Evolutionary conservation across 2,113 vertebrate species (phyloP), one percentile per base, ranked within the genome.

Genomic region (Catagonus wagneri): DNA sequence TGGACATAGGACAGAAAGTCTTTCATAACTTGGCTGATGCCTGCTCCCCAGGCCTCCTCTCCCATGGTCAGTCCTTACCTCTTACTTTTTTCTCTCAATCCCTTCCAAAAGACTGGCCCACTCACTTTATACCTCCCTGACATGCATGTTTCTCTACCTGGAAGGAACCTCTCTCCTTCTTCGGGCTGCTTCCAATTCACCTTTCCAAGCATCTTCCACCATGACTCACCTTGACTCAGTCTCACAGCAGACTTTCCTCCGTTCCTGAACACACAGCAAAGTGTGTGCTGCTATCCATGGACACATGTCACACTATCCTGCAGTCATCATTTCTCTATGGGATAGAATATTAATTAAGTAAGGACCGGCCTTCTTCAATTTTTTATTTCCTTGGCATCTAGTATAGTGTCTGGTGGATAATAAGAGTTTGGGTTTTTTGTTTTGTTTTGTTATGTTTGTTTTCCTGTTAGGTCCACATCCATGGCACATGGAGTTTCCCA

Each of bases 251-350:
- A 25, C 8, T 60, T 44, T n/a, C 23, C 0, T 32, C 12, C 5
- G 2, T 66, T 74, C 9, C 29, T 69, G 23, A 69, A 16, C 11
- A 68, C 13, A 74, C 6, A 63, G 4, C 10, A n/a, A 1, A 7
- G 3, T 20, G 1, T 78, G 32, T 13, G 19, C 10, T 44, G 25
- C 10, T 17, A 14, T 54, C 5, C 20, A 1, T 6, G 0, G 2
- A 25, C 10, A 68, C 3, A 50, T 7, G 6, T n/a, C 34, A 32
- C 34, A 14, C 2, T 27, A 2, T 54, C 61, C 20, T 88, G 12
- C 4, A 32, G 16, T 50, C 54, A 44, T 22, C 34, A 9, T 85
- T 32, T 23, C 22, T 54, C 9, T 44, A 22, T 23, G 34, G 12
- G 14, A 78, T 39, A 54, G 14, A 39, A 9, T 60, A 60, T 34